phyloP scores from a whole-genome alignment of 2,888 invertebrate species.

The Tenodera sinensis region DNA sequence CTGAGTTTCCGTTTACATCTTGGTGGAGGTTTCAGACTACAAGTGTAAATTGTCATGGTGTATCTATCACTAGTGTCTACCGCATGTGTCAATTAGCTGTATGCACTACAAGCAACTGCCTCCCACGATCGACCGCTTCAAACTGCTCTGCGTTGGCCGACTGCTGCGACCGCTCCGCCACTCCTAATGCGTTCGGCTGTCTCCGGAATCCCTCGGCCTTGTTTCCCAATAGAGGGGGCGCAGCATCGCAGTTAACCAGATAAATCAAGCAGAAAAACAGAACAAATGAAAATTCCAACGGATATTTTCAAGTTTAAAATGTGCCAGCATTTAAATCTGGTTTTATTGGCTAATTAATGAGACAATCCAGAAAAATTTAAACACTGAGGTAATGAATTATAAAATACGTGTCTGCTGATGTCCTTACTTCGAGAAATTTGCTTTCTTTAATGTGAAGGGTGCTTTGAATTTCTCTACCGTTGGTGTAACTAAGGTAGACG shows the following conservation, averaged over 20 bases:
- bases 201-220: neutral
- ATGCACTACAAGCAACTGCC: neutral
- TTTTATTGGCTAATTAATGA: neutral
- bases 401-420: too few relatives aligned
- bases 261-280: neutral
- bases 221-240: neutral
- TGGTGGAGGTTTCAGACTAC: neutral
- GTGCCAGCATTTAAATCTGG: neutral
- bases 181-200: neutral
- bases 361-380: neutral
- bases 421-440: too few relatives aligned
- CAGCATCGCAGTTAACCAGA: neutral
- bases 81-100: neutral
- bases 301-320: slow-evolving; percentile 1
- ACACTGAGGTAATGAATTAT: neutral
- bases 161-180: neutral
- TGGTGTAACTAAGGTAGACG: too few relatives aligned
- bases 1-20: neutral
- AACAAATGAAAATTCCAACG: neutral
- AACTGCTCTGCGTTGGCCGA: neutral
- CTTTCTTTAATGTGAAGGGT: too few relatives aligned
- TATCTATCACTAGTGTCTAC: neutral
- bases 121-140: neutral
- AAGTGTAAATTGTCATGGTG: neutral
- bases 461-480: too few relatives aligned